These are phyloP conservation scores for Drosophila pegasa DNA, from an alignment of 2,888 invertebrate genomes.

Conservation along the genomic window DNA sequence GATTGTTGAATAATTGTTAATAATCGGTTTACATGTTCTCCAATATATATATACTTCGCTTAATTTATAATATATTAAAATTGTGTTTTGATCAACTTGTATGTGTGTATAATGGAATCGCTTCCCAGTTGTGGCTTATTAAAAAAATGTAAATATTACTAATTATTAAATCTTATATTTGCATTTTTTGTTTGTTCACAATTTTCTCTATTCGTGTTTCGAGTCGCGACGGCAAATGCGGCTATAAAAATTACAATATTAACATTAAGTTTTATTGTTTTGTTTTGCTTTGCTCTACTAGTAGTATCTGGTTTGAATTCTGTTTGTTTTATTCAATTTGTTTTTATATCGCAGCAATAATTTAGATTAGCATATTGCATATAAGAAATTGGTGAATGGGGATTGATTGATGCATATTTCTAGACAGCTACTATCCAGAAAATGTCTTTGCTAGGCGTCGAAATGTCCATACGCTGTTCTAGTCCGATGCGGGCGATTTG, in stretches of 20 bases:
- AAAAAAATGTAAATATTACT: constrained; percentile 44
- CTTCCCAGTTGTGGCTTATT: constrained; percentile 19
- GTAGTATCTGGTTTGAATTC: constrained; percentile 9
- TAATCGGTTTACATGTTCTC: constrained; percentile 27
- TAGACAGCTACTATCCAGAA: constrained; percentile 83
- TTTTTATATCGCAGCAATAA: constrained; percentile 76
- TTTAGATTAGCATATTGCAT: constrained; percentile 39
- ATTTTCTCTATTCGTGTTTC: constrained; percentile 15
- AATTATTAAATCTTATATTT: constrained; percentile 17
- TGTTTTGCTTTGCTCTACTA: not conserved
- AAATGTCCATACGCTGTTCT: constrained; percentile 96
- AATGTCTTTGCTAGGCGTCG: constrained; percentile 95
- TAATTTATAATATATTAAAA: constrained; percentile 16
- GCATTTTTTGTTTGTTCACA: constrained; percentile 15
- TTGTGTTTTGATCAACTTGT: constrained; percentile 29
- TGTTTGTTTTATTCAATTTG: constrained; percentile 47
- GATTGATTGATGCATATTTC: constrained; percentile 10
- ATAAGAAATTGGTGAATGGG: constrained; percentile 23
- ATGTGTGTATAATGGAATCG: constrained; percentile 18
- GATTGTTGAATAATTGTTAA: constrained; percentile 29
- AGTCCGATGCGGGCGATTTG: constrained; percentile 85
- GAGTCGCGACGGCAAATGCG: constrained; percentile 38
- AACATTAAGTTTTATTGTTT: not conserved
- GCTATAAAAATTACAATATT: constrained; percentile 19
- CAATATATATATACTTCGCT: constrained; percentile 22